These are phyloP conservation scores for Ceratosolen solmsi DNA, from an alignment of 1,140 invertebrate species.

Conservation along the genomic window DNA sequence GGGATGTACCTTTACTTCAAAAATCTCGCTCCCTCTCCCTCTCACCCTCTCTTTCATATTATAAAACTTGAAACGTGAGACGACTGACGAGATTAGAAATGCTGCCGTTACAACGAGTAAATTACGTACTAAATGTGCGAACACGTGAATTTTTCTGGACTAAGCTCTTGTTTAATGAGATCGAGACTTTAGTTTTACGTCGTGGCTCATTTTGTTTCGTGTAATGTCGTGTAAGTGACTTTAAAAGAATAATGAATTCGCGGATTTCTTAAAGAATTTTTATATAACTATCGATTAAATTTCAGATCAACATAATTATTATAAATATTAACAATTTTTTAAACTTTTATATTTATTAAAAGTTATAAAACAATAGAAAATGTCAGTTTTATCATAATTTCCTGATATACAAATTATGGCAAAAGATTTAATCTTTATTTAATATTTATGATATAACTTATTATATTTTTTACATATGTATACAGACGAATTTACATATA, in stretches of 20 bases:
- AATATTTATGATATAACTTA: too few species aligned
- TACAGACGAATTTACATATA: too few species aligned
- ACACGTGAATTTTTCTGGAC: neutral
- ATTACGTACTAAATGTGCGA: slow-evolving; percentile 16
- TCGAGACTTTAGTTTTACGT: neutral
- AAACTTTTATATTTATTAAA: neutral
- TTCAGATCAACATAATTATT: neutral
- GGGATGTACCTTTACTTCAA: neutral
- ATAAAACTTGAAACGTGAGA: slow-evolving; percentile 13
- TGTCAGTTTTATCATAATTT: too few species aligned
- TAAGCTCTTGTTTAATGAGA: neutral
- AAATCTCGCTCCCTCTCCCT: neutral
- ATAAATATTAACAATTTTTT: neutral
- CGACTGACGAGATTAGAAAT: slow-evolving; percentile 10
- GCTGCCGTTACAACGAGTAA: neutral
- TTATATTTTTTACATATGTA: too few species aligned
- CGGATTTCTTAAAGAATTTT: neutral
- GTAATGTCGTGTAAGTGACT: neutral
- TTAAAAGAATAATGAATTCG: neutral
- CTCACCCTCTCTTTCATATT: neutral
- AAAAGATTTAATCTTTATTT: neutral
- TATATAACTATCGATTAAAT: neutral
- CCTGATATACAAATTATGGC: neutral
- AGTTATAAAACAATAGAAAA: neutral
- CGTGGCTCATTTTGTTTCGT: neutral